Base-by-base conservation (phyloP, 2,113 vertebrate genomes). In the Calyptommatus sinebrachiatus region DNA sequence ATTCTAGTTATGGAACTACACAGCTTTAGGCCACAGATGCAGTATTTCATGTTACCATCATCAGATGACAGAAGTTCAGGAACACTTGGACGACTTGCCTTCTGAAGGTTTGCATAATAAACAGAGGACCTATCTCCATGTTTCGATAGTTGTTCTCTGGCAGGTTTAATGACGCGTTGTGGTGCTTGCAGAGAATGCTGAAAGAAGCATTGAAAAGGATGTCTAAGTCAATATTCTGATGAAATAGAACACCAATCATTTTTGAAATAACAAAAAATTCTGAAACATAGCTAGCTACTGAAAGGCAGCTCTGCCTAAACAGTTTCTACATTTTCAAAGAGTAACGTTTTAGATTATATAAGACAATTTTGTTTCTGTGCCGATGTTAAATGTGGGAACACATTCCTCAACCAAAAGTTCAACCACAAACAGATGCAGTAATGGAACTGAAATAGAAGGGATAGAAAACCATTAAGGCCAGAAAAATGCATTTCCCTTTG, bases 201-300 rank as follows among this genome's bases (percentile, higher is more conserved):
- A 50, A 81, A 46, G 7, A 84, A 87, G 66, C n/a, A 77, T 46
- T 53, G 78, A 78, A 0, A 82, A 79, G 26, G 78, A 80, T 53
- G 50, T 53, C 16, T 45, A 28, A 62, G 57, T 79, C 84, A 79
- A 63, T 1, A 22, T 3, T 60, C 78, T 68, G 77, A 8, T 12
- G 46, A 67, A 14, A 29, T 8, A 65, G 53, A 8, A 72, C n/a
- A n/a, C 8, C 41, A 66, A 80, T 21, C 7, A 60, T 76, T n/a
- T 1, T 0, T 62, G 53, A 78, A 70, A 74, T 45, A 79, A 60
- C 63, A 7, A 75, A 57, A 60, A 10, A 16, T 62, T 84, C 72
- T 81, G 2, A 26, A 12, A 1, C 6, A 35, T 16, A 73, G 31
- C 31, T 81, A 63, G 8, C 50, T 75, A 35, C 71, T 4, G 29